Evolutionary conservation across 2,113 vertebrate genomes (phyloP).

Genomic region (Sorex fumeus): DNA sequence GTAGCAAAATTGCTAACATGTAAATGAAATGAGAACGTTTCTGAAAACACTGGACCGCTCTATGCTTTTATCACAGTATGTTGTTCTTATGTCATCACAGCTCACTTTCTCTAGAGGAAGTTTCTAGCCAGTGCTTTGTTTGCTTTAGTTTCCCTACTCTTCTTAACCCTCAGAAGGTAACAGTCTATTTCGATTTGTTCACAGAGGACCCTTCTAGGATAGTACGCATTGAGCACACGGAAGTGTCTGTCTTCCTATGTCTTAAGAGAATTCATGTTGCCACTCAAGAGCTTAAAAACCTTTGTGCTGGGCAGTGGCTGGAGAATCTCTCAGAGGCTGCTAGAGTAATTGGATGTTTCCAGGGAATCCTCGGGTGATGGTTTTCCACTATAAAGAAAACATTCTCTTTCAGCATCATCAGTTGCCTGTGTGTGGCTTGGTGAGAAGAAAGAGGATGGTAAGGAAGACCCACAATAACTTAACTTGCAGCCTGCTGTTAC

Average conservation of each 20-base stretch:
- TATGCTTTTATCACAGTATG: background rate
- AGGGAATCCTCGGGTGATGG: constrained; percentile 3
- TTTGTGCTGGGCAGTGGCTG: background rate
- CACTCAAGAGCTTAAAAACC: background rate
- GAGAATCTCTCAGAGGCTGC: background rate
- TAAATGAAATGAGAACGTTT: background rate
- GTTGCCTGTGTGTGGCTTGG: constrained; percentile 11
- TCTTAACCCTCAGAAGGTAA: background rate
- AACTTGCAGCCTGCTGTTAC: constrained; percentile 64
- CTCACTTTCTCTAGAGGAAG: constrained; percentile 31
- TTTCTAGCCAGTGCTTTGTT: background rate
- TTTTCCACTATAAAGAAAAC: constrained; percentile 44
- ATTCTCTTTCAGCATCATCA: constrained; percentile 36
- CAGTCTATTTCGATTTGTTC: background rate
- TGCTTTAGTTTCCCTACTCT: background rate
- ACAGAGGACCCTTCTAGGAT: background rate
- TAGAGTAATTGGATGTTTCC: constrained; percentile 32
- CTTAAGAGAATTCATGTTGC: background rate
- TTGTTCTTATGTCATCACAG: background rate
- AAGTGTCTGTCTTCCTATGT: background rate
- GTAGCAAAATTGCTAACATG: constrained; percentile 39
- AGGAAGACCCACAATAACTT: constrained; percentile 64
- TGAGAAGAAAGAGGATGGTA: constrained; percentile 67
- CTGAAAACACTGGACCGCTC: background rate
- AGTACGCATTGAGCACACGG: background rate